Evolutionary conservation across 2,888 invertebrate genomes (phyloP).

Genomic region (Eristalis intricaria): DNA sequence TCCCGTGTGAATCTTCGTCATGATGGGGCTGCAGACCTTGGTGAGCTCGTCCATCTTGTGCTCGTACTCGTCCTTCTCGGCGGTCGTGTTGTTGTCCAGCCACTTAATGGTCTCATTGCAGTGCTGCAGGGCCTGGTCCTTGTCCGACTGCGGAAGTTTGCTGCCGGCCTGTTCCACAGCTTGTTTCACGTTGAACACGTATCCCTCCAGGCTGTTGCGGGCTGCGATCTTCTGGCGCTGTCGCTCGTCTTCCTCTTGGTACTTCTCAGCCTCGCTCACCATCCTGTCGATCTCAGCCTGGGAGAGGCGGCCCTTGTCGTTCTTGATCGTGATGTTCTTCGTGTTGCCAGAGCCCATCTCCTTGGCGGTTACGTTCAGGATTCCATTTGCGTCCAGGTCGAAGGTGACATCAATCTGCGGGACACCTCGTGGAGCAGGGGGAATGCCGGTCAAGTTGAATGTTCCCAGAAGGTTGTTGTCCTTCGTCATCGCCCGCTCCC

Average conservation of each 20-base stretch:
- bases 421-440: constrained; percentile 94
- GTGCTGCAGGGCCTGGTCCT: constrained; percentile 85
- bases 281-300: constrained; percentile 92
- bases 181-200: constrained; percentile 87
- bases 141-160: constrained; percentile 85
- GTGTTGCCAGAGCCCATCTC: constrained; percentile 86
- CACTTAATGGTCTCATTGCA: constrained; percentile 86
- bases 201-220: constrained; percentile 87
- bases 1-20: constrained; percentile 82
- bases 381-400: constrained; percentile 95
- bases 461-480: constrained; percentile 97
- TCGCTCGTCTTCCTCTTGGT: constrained; percentile 88
- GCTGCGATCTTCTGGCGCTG: constrained; percentile 86
- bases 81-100: constrained; percentile 89
- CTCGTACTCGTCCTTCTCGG: constrained; percentile 90
- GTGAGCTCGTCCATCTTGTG: constrained; percentile 78
- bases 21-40: constrained; percentile 80
- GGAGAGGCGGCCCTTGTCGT: constrained; percentile 90
- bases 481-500: constrained; percentile 93
- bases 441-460: constrained; percentile 97
- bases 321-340: constrained; percentile 90
- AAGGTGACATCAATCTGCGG: constrained; percentile 94
- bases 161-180: constrained; percentile 85
- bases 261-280: constrained; percentile 88
- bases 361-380: constrained; percentile 92